Conservation (phyloP, 2,113 vertebrate species). For the Saguinus midas region DNA sequence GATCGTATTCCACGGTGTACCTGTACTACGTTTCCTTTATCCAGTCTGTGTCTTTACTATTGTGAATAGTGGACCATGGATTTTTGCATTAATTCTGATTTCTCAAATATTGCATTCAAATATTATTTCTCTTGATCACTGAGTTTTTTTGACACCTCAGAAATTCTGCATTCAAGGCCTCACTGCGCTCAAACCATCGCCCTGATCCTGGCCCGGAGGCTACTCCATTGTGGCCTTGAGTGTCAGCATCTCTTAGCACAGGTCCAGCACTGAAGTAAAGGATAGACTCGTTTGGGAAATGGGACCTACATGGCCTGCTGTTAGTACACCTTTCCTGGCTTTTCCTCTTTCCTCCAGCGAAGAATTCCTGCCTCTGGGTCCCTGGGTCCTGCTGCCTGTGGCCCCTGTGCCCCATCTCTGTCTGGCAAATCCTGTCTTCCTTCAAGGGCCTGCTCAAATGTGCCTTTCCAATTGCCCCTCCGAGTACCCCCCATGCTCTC, state of each 20-base stretch:
- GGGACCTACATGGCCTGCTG: accelerated
- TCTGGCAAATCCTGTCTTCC: too few relatives aligned
- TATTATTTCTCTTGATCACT: not conserved
- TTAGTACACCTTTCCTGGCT: not conserved
- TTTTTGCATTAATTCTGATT: not conserved
- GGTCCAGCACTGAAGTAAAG: too few relatives aligned
- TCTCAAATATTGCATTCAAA: not conserved
- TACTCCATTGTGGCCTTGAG: too few relatives aligned
- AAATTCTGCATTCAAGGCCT: not conserved
- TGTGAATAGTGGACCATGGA: too few relatives aligned
- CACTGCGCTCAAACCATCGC: not conserved
- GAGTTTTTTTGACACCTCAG: not conserved
- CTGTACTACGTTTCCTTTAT: too few relatives aligned
- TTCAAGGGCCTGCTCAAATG: not conserved
- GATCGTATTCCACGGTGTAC: too few relatives aligned
- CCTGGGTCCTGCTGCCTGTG: not conserved
- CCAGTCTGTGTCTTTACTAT: too few relatives aligned
- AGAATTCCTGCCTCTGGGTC: not conserved
- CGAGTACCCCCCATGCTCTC: accelerated
- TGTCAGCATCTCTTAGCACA: not conserved
- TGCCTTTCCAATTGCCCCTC: too few relatives aligned
- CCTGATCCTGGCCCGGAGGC: accelerated
- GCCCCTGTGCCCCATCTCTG: not conserved
- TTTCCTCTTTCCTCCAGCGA: not conserved
- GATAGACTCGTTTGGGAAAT: not conserved